These are phyloP conservation scores for Micrasema longulum DNA, from an alignment of 1,140 invertebrate genomes.

Conservation along the genomic window DNA sequence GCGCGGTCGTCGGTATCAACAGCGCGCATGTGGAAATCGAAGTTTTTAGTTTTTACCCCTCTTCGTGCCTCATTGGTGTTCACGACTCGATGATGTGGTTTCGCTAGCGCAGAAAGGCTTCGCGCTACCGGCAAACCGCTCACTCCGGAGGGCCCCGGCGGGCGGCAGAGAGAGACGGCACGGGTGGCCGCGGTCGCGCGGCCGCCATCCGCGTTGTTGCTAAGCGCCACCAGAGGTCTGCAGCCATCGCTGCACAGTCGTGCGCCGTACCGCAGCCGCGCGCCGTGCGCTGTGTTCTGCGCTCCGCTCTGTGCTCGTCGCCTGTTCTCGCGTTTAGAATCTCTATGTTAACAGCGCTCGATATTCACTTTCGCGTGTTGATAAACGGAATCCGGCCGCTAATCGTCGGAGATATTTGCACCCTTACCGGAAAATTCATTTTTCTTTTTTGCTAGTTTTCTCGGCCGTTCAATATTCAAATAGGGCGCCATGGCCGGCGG, in stretches of 20 bases:
- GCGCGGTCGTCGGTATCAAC: too few species aligned
- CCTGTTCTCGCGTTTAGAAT: too few species aligned
- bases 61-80: conserved; percentile 41
- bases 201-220: conserved; percentile 40
- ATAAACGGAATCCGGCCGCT: neutral
- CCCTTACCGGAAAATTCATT: conserved; percentile 31
- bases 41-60: conserved; percentile 42
- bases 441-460: conserved; percentile 32
- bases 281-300: neutral
- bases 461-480: conserved; percentile 21
- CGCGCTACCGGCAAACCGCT: conserved; percentile 2
- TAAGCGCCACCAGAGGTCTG: conserved; percentile 29
- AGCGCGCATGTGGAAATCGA: conserved; percentile 40
- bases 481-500: conserved; percentile 20
- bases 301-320: conserved; percentile 5
- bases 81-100: conserved; percentile 47
- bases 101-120: conserved; percentile 23
- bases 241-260: conserved; percentile 6
- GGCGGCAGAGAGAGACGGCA: conserved; percentile 13
- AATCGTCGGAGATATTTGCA: neutral
- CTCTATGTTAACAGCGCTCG: too few species aligned
- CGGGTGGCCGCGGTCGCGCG: conserved; percentile 7
- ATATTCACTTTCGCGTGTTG: conserved; percentile 8
- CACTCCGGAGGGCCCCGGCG: neutral
- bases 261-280: conserved; percentile 5